These are phyloP conservation scores for Drosophila anomalata DNA, from an alignment of 2,888 invertebrate genomes.

Conservation along the genomic window DNA sequence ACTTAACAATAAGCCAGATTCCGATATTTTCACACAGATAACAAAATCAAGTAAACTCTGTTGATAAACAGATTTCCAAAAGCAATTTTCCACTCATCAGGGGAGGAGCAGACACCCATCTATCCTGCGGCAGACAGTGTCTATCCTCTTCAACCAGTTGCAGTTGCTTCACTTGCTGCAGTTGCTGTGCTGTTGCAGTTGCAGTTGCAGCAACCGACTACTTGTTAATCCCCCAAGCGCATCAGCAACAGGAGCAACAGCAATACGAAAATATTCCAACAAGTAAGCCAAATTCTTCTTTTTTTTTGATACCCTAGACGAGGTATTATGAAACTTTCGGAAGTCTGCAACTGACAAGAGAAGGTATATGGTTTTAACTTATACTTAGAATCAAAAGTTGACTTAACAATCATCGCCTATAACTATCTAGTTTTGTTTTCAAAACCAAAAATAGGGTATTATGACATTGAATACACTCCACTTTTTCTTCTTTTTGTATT, in stretches of 20 bases:
- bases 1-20: slow-evolving; percentile 14
- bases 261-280: slow-evolving; percentile 48
- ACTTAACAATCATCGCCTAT: neutral
- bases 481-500: slow-evolving; percentile 9
- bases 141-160: slow-evolving; percentile 1
- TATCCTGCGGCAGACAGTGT: slow-evolving; percentile 20
- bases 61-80: slow-evolving; percentile 50
- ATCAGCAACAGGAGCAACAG: slow-evolving; percentile 41
- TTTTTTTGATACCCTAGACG: slow-evolving; percentile 4
- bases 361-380: neutral
- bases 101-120: slow-evolving; percentile 16
- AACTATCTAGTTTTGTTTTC: neutral
- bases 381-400: neutral
- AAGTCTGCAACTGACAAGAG: neutral
- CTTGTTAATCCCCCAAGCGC: slow-evolving; percentile 67
- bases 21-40: slow-evolving; percentile 14
- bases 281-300: slow-evolving; percentile 58
- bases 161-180: neutral
- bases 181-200: neutral
- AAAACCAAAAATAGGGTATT: neutral
- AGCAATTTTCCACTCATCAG: slow-evolving; percentile 57
- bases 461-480: neutral
- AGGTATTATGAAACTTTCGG: neutral
- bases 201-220: slow-evolving; percentile 4
- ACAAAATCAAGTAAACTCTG: slow-evolving; percentile 17